phyloP scores from a whole-genome alignment of 2,888 invertebrate species.

The Acanthacorydalis orientalis region DNA sequence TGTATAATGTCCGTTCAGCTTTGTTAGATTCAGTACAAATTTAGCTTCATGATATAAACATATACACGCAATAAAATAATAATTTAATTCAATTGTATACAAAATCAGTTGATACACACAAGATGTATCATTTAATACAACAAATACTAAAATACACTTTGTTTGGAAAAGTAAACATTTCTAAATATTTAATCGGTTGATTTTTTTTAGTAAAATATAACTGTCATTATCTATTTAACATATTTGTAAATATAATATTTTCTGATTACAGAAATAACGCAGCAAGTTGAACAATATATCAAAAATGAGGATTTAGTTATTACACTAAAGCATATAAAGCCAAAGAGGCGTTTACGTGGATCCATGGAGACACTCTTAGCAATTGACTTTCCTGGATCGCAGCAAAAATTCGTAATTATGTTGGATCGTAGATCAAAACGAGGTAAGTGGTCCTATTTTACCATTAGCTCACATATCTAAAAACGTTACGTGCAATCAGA shows the following conservation, averaged over 20 bases:
- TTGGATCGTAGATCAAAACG: slow-evolving; percentile 34
- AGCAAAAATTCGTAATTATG: slow-evolving; percentile 34
- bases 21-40: no score
- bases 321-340: slow-evolving; percentile 32
- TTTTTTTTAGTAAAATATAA: no score
- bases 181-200: no score
- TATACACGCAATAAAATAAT: no score
- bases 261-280: slow-evolving; percentile 27
- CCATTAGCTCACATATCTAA: no score
- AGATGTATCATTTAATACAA: background rate
- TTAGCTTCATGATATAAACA: no score
- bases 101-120: no score
- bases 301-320: slow-evolving; percentile 34
- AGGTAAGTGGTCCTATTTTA: no score
- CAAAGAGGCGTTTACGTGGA: slow-evolving; percentile 26
- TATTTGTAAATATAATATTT: slow-evolving; percentile 5
- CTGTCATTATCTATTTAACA: no score
- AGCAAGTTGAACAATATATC: slow-evolving; percentile 30
- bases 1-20: no score
- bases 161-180: background rate
- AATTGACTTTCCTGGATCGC: slow-evolving; percentile 33
- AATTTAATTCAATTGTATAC: no score
- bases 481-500: no score
- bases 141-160: background rate
- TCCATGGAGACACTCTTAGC: slow-evolving; percentile 35